Evolutionary conservation across 2,888 invertebrate species (phyloP).

Genomic region (Dicranocentrus wangi): DNA sequence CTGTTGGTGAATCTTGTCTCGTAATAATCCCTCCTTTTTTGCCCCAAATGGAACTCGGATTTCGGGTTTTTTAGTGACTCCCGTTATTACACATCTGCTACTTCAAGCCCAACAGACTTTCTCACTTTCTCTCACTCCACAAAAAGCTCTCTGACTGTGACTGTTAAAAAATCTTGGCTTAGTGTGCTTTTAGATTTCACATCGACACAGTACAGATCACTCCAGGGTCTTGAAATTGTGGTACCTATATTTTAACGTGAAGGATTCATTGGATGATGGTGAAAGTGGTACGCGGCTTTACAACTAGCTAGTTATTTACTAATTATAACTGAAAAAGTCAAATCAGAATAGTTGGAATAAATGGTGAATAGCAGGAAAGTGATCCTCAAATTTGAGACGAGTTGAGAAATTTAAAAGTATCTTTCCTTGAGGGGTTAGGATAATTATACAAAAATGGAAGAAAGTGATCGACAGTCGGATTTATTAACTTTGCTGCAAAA

Average conservation of each 20-base stretch:
- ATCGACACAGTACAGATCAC: constrained; percentile 16
- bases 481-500: constrained; percentile 71
- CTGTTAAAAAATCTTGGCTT: constrained; percentile 52
- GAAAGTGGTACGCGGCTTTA: neutral
- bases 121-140: constrained; percentile 58
- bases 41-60: constrained; percentile 54
- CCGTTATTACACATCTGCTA: constrained; percentile 45
- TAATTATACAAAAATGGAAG: constrained; percentile 47
- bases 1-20: constrained; percentile 46
- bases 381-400: no score
- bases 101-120: constrained; percentile 52
- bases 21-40: constrained; percentile 52
- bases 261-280: neutral
- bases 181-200: constrained; percentile 50
- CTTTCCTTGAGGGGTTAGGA: no score
- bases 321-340: neutral
- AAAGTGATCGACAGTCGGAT: constrained; percentile 66
- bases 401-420: no score
- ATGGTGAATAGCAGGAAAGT: no score
- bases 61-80: constrained; percentile 55
- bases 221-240: neutral
- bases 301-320: no score
- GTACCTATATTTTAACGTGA: neutral
- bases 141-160: constrained; percentile 28
- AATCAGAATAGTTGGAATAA: neutral